Base-by-base conservation (phyloP, 1,140 invertebrate genomes). In the Pygmarrhopalites habei region DNA sequence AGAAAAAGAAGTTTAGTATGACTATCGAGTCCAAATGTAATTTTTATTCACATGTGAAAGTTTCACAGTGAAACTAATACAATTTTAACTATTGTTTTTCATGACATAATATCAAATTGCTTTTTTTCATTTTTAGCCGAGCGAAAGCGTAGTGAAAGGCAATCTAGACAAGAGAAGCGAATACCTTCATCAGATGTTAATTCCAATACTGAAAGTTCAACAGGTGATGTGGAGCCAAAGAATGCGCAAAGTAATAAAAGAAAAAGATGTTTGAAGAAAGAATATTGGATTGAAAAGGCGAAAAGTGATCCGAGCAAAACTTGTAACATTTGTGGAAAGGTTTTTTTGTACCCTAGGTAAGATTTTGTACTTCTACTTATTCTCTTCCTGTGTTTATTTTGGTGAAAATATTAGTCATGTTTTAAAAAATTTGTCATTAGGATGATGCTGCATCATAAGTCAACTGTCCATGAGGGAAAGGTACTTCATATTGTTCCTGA, bases 301-400 rank as follows among this genome's bases (percentile, higher is more conserved):
- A 52, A 52, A 23, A 29, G 28, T 5, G 49, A 52, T 52, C 49
- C 49, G 2, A 12, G 10, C 2, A 25, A 26, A n/a, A 52, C 49
- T 5, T 52, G 49, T 28, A 26, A 52, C 5, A 52, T 52, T 52
- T 52, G 49, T 29, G 49, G 49, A 15, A 52, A 52, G n/a, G 23
- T 26, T 5, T 52, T 52, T 29, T 52, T 28, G 12, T 52, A 52
- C 28, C n/a, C n/a, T n/a, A n/a, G n/a, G n/a, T n/a, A n/a, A n/a
- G n/a, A n/a, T n/a, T n/a, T n/a, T n/a, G n/a, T n/a, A n/a, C n/a
- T n/a, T n/a, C n/a, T n/a, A n/a, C n/a, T n/a, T n/a, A n/a, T n/a
- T n/a, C n/a, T n/a, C n/a, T n/a, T n/a, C n/a, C n/a, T n/a, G n/a
- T n/a, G n/a, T n/a, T n/a, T n/a, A n/a, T n/a, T n/a, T n/a, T n/a